phyloP scores from a whole-genome alignment of 2,888 invertebrate species.

The Myopa testacea region DNA sequence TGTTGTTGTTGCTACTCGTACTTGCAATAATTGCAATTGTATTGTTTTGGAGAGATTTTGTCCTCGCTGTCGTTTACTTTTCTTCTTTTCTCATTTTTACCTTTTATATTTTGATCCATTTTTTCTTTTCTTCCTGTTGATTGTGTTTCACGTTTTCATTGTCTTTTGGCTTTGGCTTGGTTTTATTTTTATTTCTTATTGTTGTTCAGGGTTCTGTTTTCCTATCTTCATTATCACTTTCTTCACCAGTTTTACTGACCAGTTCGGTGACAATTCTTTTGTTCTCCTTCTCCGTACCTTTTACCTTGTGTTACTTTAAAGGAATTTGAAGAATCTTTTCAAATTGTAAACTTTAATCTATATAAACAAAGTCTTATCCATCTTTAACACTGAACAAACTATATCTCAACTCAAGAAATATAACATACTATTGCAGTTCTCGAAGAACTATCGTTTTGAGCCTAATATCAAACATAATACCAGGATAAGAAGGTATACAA shows the following conservation, averaged over 20 bases:
- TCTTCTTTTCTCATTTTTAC: not conserved
- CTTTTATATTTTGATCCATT: not conserved
- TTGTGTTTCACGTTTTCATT: conserved; percentile 9
- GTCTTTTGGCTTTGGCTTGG: not conserved
- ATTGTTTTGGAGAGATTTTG: conserved; percentile 23
- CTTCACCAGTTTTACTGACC: not conserved
- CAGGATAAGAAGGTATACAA: too few relatives aligned
- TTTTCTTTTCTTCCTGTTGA: not conserved
- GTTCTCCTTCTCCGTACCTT: not conserved
- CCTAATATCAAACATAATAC: too few relatives aligned
- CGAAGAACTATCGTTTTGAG: too few relatives aligned
- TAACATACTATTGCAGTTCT: too few relatives aligned
- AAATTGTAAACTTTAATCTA: not conserved
- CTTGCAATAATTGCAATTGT: conserved; percentile 29
- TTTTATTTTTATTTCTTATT: not conserved
- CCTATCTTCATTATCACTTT: not conserved
- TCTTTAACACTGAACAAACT: not conserved
- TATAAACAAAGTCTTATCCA: not conserved
- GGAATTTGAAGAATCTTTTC: not conserved
- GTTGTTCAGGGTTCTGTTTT: not conserved
- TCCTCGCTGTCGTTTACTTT: not conserved
- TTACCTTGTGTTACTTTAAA: not conserved
- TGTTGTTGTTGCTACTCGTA: not conserved
- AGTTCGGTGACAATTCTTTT: not conserved
- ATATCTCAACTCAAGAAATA: not conserved